phyloP scores from a whole-genome alignment of 2,113 vertebrate genomes.

The Alethe castanea region DNA sequence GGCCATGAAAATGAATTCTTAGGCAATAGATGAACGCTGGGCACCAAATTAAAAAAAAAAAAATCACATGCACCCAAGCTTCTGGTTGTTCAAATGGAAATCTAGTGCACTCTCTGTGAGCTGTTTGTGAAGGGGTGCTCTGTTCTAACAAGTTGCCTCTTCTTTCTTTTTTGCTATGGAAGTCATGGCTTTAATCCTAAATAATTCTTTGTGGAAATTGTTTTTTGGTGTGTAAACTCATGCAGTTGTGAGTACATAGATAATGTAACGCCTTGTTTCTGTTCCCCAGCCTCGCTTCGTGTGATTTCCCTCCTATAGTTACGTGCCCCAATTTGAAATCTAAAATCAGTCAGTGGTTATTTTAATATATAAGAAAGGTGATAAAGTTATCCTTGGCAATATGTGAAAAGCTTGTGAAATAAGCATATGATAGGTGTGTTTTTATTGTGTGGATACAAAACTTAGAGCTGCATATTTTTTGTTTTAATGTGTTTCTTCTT shows the following conservation, averaged over 20 bases:
- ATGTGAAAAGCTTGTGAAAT: background rate
- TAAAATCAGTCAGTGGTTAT: background rate
- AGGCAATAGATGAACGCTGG: slow-evolving; percentile 16
- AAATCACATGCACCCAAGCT: background rate
- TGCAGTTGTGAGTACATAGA: background rate
- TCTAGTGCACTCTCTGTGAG: background rate
- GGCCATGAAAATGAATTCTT: slow-evolving; percentile 14
- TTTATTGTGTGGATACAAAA: background rate
- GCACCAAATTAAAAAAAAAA: background rate
- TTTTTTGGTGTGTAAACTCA: background rate
- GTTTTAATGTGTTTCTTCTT: background rate
- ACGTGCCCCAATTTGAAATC: background rate
- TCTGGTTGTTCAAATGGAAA: slow-evolving; percentile 41
- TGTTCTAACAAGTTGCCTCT: background rate
- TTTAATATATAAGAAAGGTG: background rate
- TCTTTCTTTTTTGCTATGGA: background rate
- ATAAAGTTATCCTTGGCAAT: background rate
- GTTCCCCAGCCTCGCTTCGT: background rate
- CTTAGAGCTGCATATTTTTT: background rate
- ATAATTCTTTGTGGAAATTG: background rate
- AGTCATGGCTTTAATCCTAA: background rate
- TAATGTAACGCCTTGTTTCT: background rate
- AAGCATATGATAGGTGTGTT: background rate
- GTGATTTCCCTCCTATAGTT: background rate
- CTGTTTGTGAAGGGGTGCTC: background rate